Conservation (phyloP, 2,888 invertebrate species). For the Aphidoletes aphidimyza region DNA sequence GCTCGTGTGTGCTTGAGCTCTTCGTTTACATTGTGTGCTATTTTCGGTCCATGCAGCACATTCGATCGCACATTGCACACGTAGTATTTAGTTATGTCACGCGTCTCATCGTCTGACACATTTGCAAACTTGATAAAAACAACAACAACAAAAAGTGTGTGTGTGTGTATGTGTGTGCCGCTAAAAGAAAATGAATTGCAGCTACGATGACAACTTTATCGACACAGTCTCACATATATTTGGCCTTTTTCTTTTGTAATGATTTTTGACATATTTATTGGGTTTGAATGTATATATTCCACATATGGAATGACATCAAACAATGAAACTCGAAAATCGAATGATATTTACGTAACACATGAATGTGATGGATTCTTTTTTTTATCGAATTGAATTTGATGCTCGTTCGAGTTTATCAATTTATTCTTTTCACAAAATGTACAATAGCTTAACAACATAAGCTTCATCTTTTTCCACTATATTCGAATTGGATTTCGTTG, state of each 20-base stretch:
- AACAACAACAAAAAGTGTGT: neutral
- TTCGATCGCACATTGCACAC: neutral
- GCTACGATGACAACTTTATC: slow-evolving; percentile 41
- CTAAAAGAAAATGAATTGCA: neutral
- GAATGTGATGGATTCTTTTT: slow-evolving; percentile 9
- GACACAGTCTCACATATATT: neutral
- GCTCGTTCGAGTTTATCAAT: neutral
- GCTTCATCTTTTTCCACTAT: no score
- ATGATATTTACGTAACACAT: slow-evolving; percentile 1
- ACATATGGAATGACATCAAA: slow-evolving; percentile 22
- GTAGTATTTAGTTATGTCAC: slow-evolving; percentile 38
- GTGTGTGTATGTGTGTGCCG: no score
- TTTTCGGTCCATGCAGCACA: neutral
- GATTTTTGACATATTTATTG: slow-evolving; percentile 26
- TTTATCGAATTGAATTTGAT: neutral
- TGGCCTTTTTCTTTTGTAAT: slow-evolving; percentile 42
- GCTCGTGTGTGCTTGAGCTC: neutral
- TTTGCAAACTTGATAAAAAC: slow-evolving; percentile 20
- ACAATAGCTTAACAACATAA: no score
- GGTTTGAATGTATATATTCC: neutral
- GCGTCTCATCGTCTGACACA: slow-evolving; percentile 46
- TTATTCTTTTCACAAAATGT: neutral
- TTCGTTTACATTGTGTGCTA: no score
- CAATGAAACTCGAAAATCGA: neutral
- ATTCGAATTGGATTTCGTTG: no score